phyloP scores from a whole-genome alignment of 2,888 invertebrate species.

The Melanophora roralis region DNA sequence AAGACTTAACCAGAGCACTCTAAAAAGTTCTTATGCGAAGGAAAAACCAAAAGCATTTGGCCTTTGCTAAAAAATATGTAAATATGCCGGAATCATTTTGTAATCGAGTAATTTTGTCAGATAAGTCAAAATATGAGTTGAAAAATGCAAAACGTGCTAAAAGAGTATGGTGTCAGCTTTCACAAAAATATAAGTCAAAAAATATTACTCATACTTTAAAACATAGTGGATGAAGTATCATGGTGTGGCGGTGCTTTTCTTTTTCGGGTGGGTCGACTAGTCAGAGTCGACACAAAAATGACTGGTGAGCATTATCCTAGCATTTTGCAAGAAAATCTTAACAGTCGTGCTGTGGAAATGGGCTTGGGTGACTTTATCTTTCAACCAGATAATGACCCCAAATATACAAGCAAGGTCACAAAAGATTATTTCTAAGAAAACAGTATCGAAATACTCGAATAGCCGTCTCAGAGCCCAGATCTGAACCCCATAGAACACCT shows the following conservation, averaged over 20 bases:
- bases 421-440: constrained; percentile 3
- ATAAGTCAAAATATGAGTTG: background rate
- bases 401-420: background rate
- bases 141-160: background rate
- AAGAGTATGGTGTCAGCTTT: constrained; percentile 7
- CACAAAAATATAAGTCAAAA: constrained; percentile 1
- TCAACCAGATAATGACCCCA: constrained; percentile 1
- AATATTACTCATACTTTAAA: background rate
- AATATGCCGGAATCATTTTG: constrained; percentile 31
- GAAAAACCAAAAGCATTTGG: background rate
- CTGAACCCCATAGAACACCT: background rate
- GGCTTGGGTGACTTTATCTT: background rate
- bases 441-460: background rate
- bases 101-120: constrained; percentile 5
- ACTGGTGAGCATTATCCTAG: too few relatives aligned
- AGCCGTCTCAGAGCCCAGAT: background rate
- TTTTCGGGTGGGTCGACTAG: background rate
- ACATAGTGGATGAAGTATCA: background rate
- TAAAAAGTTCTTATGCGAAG: background rate
- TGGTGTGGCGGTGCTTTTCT: background rate
- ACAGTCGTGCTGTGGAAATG: background rate
- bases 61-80: constrained; percentile 15
- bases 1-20: background rate
- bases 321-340: background rate
- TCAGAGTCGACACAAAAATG: background rate